Base-by-base conservation (phyloP, 2,888 invertebrate species). In the Cantharis flavilabris region DNA sequence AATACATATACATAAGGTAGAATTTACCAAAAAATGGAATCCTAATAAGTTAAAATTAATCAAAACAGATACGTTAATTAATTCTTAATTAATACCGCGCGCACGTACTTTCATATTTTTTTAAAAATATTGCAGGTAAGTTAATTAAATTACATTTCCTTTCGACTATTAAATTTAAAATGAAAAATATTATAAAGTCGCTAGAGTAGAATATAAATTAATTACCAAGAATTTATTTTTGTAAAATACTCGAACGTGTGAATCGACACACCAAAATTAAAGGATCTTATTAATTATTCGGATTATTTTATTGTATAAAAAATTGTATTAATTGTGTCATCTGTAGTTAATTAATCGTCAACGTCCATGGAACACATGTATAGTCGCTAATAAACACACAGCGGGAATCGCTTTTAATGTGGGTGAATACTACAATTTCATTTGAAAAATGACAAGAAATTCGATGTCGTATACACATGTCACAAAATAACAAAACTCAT, bases 361-460 rank as follows among this genome's bases (percentile, higher is more conserved):
- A 18, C 62, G 73, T 63, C 73, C 18, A 62, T 70, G 69, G 63
- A 73, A 73, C 73, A 73, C 18, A 23, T 73, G 73, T 73, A n/a
- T n/a, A 73, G 62, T 30, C 63, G 30, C 73, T 73, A 73, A 73
- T 70, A 73, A 70, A 62, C 63, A 30, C 73, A 62, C 73, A 33
- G 62, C 70, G 62, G 69, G 63, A 30, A 63, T 63, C 28, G 26
- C 69, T 63, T 26, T 11, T 16, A 62, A 73, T 73, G 73, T 73
- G 73, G 73, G 73, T 73, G 73, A 73, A 63, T 18, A 70, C 18
- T 18, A 70, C 33, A 18, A 70, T 70, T 67, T 67, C 65, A 67
- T 67, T 67, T 23, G 23, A 18, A 67, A 26, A n/a, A 23, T 67
- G 20, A 49, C 49, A 49, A 49, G 49, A 18, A 67, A 67, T 13